Percentiles rank a stretch among this genome's conserved stretches.
Conservation (phyloP, 2,888 invertebrate genomes). For the Helleia helle region DNA sequence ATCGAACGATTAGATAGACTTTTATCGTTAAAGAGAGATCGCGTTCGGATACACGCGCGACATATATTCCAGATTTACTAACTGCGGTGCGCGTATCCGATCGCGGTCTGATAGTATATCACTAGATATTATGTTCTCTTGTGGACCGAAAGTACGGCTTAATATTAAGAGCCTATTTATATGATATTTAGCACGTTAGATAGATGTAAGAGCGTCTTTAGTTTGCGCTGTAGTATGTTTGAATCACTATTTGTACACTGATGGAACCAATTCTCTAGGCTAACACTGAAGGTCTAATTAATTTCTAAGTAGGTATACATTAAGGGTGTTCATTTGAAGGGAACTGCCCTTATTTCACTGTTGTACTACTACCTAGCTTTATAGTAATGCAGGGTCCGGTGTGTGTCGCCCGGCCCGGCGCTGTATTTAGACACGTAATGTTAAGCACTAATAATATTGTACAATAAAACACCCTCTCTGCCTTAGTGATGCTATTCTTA, state of each 20-base stretch:
- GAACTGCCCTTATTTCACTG: constrained; percentile 41
- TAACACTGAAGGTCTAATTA: constrained; percentile 44
- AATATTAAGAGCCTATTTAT: constrained; percentile 39
- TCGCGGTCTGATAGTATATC: constrained; percentile 32
- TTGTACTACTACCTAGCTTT: constrained; percentile 37
- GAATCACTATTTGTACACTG: constrained; percentile 31
- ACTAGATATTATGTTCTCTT: constrained; percentile 38
- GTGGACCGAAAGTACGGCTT: constrained; percentile 51
- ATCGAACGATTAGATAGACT: constrained; percentile 26
- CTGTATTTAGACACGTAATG: constrained; percentile 25
- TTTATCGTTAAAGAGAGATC: constrained; percentile 8
- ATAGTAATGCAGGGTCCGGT: constrained; percentile 18
- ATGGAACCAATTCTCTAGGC: constrained; percentile 61
- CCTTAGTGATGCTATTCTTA: constrained; percentile 69
- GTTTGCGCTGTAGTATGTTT: constrained; percentile 43
- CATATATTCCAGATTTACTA: constrained; percentile 8
- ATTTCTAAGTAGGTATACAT: constrained; percentile 36
- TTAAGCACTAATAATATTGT: constrained; percentile 56
- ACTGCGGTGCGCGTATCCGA: constrained; percentile 25
- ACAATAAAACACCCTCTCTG: constrained; percentile 69
- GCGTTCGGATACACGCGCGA: neutral
- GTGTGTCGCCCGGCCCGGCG: constrained; percentile 18
- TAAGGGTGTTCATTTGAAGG: constrained; percentile 38
- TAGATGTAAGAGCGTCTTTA: constrained; percentile 48
- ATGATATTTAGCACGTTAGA: constrained; percentile 41